Base-by-base conservation (phyloP, 2,888 invertebrate genomes). In the Temnothorax ravouxi region DNA sequence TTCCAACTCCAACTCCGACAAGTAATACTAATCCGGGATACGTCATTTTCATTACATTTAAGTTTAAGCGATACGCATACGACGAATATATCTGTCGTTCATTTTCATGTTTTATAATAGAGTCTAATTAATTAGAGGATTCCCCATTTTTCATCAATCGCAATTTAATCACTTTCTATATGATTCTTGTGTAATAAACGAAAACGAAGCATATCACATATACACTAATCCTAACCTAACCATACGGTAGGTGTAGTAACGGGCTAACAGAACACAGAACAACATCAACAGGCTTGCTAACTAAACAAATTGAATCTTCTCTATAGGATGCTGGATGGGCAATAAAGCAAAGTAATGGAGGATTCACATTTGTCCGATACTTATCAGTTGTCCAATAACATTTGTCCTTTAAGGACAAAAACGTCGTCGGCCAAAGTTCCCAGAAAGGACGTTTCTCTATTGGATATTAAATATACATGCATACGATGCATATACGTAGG, bases 1-100 rank as follows among this genome's bases (percentile, higher is more conserved):
- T n/a, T n/a, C 77, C 77, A 77, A 77, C 54, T 67, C 77, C 77
- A 44, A 77, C 67, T 77, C 77, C 77, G 56, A 77, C 67, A 15
- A 77, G 77, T n/a, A 77, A 67, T 44, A 77, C 67, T 38, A 77
- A 67, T n/a, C 77, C 77, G 15, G 77, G 77, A 56, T 77, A 77
- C 67, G 77, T 77, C 77, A 77, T 77, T 66, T 66, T 54, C n/a
- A 66, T 67, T 21, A 59, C 38, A 15, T 29, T 44, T 67, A 34
- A 34, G 34, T 34, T 34, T 34, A 54, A 54, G 54, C 54, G 29
- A 67, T 41, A 11, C 18, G 18, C 25, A 4, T 8, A 41, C 13
- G 41, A 66, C 29, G 25, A 34, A 21, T 44, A 15, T 67, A 44
- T 29, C 29, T 44, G 6, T 29, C 8, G 8, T n/a, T 66, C 9